A percentile compares a stretch with the other conserved stretches of the same genome.
Evolutionary conservation across 2,797 vertebrate genomes (phyloP).

Genomic region (Leptoclinus maculatus): DNA sequence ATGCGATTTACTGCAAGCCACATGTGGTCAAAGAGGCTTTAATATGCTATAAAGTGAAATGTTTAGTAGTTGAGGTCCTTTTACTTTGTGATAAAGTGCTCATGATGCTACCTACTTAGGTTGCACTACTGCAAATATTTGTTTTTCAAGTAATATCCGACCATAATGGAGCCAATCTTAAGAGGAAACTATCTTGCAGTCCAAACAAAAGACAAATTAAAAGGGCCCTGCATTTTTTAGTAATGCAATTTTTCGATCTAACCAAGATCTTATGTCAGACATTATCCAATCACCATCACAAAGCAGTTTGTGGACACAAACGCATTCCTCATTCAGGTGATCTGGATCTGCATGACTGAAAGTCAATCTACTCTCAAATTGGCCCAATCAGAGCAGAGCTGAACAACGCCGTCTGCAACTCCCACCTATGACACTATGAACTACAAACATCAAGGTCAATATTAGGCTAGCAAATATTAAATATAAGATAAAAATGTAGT

Average conservation of each 20-base stretch:
- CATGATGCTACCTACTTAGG: background rate
- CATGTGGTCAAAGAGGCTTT: constrained; percentile 25
- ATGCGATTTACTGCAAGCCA: constrained; percentile 1
- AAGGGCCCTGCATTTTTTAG: background rate
- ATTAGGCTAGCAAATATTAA: too few species aligned
- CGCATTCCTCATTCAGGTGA: background rate
- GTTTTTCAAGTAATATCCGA: background rate
- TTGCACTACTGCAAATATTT: background rate
- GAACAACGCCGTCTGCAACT: background rate
- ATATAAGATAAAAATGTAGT: background rate
- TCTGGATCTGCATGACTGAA: background rate
- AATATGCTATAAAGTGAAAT: constrained; percentile 10
- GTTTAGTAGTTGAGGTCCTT: background rate
- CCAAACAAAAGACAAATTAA: background rate
- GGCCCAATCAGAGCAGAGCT: background rate
- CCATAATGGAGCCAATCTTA: background rate
- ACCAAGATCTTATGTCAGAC: background rate
- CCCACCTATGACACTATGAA: background rate
- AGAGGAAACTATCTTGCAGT: background rate
- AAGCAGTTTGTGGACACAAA: background rate
- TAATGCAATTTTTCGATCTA: background rate
- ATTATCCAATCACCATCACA: background rate
- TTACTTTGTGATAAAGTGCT: background rate
- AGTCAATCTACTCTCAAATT: background rate
- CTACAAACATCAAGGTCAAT: background rate